These are phyloP conservation scores for Nesogale talazaci DNA, from an alignment of 2,113 vertebrate genomes.

Conservation along the genomic window DNA sequence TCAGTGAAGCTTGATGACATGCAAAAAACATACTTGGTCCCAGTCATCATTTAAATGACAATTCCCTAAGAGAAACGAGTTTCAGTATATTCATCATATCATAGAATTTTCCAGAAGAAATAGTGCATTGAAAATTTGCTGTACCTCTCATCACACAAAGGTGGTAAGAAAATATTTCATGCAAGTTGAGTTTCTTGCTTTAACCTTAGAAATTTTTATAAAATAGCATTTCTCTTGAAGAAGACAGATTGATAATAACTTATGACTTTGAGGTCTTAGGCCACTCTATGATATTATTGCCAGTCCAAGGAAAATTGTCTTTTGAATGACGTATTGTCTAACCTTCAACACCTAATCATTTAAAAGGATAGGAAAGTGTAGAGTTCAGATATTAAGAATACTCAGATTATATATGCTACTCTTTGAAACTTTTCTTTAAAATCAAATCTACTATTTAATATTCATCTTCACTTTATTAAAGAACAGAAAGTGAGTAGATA, in stretches of 20 bases:
- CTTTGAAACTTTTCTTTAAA: constrained; percentile 43
- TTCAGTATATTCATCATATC: background rate
- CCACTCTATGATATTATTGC: constrained; percentile 74
- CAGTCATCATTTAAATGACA: background rate
- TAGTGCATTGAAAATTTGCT: background rate
- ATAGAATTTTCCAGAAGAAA: constrained; percentile 51
- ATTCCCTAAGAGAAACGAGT: background rate
- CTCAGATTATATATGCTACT: constrained; percentile 59
- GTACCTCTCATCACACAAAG: background rate
- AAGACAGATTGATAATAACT: constrained; percentile 73
- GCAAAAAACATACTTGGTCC: background rate
- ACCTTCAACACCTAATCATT: constrained; percentile 70
- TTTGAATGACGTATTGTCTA: constrained; percentile 63
- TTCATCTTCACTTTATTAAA: constrained; percentile 32
- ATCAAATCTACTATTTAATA: constrained; percentile 43
- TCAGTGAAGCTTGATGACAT: background rate
- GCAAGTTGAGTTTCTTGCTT: constrained; percentile 48
- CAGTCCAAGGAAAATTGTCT: constrained; percentile 77
- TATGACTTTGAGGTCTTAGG: constrained; percentile 60
- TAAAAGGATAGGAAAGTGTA: constrained; percentile 33
- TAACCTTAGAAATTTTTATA: constrained; percentile 62
- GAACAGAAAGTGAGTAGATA: background rate
- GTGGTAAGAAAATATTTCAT: constrained; percentile 33
- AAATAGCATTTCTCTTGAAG: constrained; percentile 55
- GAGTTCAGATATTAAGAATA: constrained; percentile 65